Conservation (phyloP, 2,888 invertebrate genomes). For the Drosophila prostipennis region DNA sequence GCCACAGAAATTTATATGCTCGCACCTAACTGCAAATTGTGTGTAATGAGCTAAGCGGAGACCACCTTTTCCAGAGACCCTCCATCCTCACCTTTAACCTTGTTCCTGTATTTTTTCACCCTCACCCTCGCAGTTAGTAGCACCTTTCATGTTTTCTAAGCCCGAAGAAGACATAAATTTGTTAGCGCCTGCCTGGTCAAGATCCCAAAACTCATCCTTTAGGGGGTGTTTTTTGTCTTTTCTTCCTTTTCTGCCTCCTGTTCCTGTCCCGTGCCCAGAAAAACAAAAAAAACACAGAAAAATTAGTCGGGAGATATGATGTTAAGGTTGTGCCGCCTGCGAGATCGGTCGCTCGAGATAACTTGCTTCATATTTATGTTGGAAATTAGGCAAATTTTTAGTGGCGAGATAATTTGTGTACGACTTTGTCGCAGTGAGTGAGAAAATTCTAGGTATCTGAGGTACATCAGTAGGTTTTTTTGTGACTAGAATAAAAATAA, state of each 20-base stretch:
- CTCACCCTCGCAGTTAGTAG: conserved; percentile 60
- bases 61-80: conserved; percentile 52
- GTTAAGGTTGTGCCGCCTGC: conserved; percentile 63
- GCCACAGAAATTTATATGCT: conserved; percentile 78
- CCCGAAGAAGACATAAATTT: conserved; percentile 78
- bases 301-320: conserved; percentile 57
- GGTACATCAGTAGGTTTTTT: conserved; percentile 22
- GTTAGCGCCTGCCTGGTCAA: conserved; percentile 70
- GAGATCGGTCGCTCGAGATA: conserved; percentile 80
- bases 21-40: conserved; percentile 83
- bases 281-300: conserved; percentile 34
- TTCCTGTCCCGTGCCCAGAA: conserved; percentile 44
- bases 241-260: conserved; percentile 23
- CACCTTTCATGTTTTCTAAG: conserved; percentile 73
- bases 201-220: conserved; percentile 51
- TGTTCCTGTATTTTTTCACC: neutral
- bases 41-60: conserved; percentile 80
- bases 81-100: conserved; percentile 28
- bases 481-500: conserved; percentile 9
- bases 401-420: conserved; percentile 83
- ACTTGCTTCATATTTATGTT: conserved; percentile 77
- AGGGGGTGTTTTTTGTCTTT: conserved; percentile 60
- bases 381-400: conserved; percentile 83
- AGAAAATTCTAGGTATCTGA: conserved; percentile 62
- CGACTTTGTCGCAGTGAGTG: conserved; percentile 80